Evolutionary conservation across 2,113 vertebrate species (phyloP).

Genomic region (Datnioides undecimradiatus): DNA sequence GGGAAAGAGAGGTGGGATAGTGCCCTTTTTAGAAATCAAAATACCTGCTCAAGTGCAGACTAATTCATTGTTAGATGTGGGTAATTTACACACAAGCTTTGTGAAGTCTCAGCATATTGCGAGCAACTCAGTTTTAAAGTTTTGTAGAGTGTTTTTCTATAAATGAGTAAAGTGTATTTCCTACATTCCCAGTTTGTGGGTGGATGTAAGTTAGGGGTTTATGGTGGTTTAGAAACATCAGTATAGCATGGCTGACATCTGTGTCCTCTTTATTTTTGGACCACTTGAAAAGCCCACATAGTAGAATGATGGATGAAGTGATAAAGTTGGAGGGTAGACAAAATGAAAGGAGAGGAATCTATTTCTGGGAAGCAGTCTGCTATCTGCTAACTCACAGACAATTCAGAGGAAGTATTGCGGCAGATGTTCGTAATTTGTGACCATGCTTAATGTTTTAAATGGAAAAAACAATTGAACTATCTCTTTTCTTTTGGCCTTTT

Average conservation of each 20-base stretch:
- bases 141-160: constrained; percentile 45
- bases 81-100: constrained; percentile 43
- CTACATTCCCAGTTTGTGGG: constrained; percentile 64
- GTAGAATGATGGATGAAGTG: constrained; percentile 79
- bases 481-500: constrained; percentile 11
- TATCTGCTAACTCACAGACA: constrained; percentile 64
- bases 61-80: constrained; percentile 62
- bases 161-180: constrained; percentile 61
- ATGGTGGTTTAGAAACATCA: constrained; percentile 73
- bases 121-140: constrained; percentile 32
- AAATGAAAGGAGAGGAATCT: constrained; percentile 70
- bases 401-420: constrained; percentile 32
- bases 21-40: constrained; percentile 54
- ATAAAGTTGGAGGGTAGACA: constrained; percentile 74
- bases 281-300: constrained; percentile 75
- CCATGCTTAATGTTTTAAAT: constrained; percentile 55
- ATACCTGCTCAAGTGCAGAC: constrained; percentile 38
- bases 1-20: constrained; percentile 26
- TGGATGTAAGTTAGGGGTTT: constrained; percentile 77
- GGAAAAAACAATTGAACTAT: constrained; percentile 15
- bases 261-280: constrained; percentile 78
- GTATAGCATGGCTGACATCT: constrained; percentile 77
- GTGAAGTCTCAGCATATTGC: constrained; percentile 26
- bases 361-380: constrained; percentile 67
- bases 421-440: constrained; percentile 67